Evolutionary conservation across 92 coral and sea anemone species (phyloP).

Genomic region (Porites lobata): DNA sequence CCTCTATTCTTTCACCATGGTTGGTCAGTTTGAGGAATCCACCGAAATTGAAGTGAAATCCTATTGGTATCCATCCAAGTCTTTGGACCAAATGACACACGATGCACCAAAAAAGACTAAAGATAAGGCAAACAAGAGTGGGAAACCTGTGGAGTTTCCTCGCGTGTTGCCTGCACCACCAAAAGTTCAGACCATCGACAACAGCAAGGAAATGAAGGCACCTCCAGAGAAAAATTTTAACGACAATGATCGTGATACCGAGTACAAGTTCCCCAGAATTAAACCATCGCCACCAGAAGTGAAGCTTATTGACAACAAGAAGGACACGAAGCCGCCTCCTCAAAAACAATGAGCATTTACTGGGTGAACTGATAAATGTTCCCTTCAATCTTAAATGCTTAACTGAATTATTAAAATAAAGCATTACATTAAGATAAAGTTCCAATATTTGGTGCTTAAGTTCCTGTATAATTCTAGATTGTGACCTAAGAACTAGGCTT

Average conservation of each 20-base stretch:
- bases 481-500: too few relatives aligned
- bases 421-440: too few relatives aligned
- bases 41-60: slow-evolving; percentile 43
- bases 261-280: not conserved
- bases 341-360: not conserved
- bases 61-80: slow-evolving; percentile 28
- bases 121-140: not conserved
- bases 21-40: slow-evolving; percentile 41
- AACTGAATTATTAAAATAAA: too few relatives aligned
- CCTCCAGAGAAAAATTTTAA: slow-evolving; percentile 9
- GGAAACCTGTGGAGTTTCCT: slow-evolving; percentile 9
- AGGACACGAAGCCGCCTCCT: slow-evolving; percentile 6
- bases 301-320: not conserved
- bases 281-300: not conserved
- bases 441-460: too few relatives aligned
- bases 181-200: slow-evolving; percentile 16
- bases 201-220: slow-evolving; percentile 23
- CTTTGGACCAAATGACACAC: not conserved
- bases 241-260: not conserved
- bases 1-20: slow-evolving; percentile 41
- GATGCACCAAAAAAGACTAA: slow-evolving; percentile 1
- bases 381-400: too few relatives aligned
- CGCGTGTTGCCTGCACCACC: slow-evolving; percentile 19
- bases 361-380: too few relatives aligned
- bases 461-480: too few relatives aligned